Percentiles rank a stretch among this genome's conserved stretches.
These are phyloP conservation scores for Nomada ferruginata DNA, from an alignment of 2,888 invertebrate species.

Conservation along the genomic window DNA sequence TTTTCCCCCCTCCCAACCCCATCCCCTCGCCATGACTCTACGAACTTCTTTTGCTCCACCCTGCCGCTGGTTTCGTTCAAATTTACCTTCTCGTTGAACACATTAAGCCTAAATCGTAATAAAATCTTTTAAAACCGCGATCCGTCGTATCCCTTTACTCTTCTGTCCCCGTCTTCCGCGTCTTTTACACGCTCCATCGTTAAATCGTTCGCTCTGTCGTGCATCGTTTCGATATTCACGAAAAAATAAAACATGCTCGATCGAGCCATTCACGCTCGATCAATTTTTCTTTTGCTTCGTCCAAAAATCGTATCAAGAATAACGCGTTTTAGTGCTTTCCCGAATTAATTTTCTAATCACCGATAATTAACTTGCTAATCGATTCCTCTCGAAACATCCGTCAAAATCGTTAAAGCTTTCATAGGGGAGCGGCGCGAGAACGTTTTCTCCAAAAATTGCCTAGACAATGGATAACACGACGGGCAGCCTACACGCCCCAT, in stretches of 20 bases:
- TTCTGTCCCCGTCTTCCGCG: not conserved
- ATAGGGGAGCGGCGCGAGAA: slow-evolving; percentile 66
- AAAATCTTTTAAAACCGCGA: slow-evolving; percentile 69
- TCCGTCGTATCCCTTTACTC: slow-evolving; percentile 40
- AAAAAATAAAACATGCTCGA: slow-evolving; percentile 61
- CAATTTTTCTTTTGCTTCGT: slow-evolving; percentile 6
- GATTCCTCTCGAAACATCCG: slow-evolving; percentile 26
- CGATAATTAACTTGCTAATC: slow-evolving; percentile 57
- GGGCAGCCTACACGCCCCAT: slow-evolving; percentile 54
- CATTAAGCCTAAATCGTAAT: slow-evolving; percentile 84
- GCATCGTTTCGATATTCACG: slow-evolving; percentile 47
- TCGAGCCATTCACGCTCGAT: slow-evolving; percentile 25
- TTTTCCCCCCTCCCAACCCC: slow-evolving; percentile 20
- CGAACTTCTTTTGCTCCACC: slow-evolving; percentile 42
- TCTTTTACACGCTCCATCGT: slow-evolving; percentile 2
- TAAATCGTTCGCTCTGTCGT: slow-evolving; percentile 11
- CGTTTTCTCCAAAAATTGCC: slow-evolving; percentile 56
- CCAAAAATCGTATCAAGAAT: slow-evolving; percentile 84
- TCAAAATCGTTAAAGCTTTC: slow-evolving; percentile 45
- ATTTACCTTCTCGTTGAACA: slow-evolving; percentile 80
- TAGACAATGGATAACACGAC: slow-evolving; percentile 63
- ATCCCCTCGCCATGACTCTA: slow-evolving; percentile 31
- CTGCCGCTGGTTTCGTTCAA: slow-evolving; percentile 59
- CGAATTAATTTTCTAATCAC: slow-evolving; percentile 63
- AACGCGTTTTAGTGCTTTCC: slow-evolving; percentile 70